Evolutionary conservation across 2,797 vertebrate genomes (phyloP), one percentile per base, ranked within the genome.

Genomic region (Thaleichthys pacificus): DNA sequence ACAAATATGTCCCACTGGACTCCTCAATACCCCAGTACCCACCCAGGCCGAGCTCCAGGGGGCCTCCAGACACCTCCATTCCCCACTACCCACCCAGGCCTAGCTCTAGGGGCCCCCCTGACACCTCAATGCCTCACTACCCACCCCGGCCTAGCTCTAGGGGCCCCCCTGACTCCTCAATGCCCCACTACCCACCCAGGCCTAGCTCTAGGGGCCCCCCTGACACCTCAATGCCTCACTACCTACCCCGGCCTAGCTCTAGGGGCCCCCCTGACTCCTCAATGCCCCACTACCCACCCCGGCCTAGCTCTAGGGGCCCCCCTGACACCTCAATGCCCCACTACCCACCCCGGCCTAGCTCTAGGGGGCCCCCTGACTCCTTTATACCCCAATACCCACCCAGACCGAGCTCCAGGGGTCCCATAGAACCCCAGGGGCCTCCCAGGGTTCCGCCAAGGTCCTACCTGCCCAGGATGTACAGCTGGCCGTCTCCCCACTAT

Each of bases 401-500:
- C 32, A 86, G 88, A 83, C 84, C 82, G 57, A 76, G 70, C 70
- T 58, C 84, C 67, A 86, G 84, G 76, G 51, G 51, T 5, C 80
- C 83, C 22, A 19, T 84, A 58, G 93, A 93, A 35, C 75, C 85
- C 74, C 89, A 84, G 73, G 51, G 19, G 51, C 51, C 51, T 56
- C 51, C 51, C 51, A 89, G 84, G 79, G 88, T 84, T 32, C 87
- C 84, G 26, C 90, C 84, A 0, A 91, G 88, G 66, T 84, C 87
- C 67, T 91, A 91, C 79, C 77, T 94, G 12, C 93, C 93, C 60
- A 85, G 93, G 66, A 93, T 92, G 61, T 91, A 92, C 80, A 94
- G 93, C 80, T 94, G 93, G 93, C 93, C 93, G 21, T 93, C 93
- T 12, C 91, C 92, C 38, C 86, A 91, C 86, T 89, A 89, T 47